Evolutionary conservation across 2,888 invertebrate genomes (phyloP).

Genomic region (Eupithecia abbreviata): DNA sequence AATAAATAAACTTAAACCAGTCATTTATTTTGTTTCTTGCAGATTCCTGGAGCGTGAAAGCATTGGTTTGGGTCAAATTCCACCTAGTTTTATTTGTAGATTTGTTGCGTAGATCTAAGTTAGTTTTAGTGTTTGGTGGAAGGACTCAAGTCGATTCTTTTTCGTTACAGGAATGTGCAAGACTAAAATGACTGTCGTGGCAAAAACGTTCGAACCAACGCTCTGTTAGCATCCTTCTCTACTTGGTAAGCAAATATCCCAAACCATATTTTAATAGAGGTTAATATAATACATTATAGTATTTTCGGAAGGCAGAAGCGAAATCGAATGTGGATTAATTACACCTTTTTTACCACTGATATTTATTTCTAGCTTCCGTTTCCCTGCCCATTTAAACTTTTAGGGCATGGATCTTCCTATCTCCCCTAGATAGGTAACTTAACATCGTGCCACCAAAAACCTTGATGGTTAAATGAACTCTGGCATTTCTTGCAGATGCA

Average conservation of each 20-base stretch:
- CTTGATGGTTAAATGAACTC: not conserved
- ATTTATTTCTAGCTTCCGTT: too few species aligned
- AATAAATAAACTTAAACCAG: conserved; percentile 16
- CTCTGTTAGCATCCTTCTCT: not conserved
- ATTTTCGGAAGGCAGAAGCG: not conserved
- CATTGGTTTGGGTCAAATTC: conserved; percentile 77
- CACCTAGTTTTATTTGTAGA: conserved; percentile 57
- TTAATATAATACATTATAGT: not conserved
- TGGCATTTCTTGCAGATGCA: conserved; percentile 12
- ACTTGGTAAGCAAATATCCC: not conserved
- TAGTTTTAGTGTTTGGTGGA: conserved; percentile 62
- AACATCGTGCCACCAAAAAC: not conserved
- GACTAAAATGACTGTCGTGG: conserved; percentile 20
- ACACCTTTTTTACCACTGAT: too few species aligned
- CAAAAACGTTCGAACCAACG: conserved; percentile 8
- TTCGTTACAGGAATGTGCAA: conserved; percentile 61
- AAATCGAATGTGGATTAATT: not conserved
- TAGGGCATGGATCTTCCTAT: not conserved
- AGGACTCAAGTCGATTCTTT: conserved; percentile 70
- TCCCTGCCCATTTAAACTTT: too few species aligned
- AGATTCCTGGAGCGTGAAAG: conserved; percentile 49
- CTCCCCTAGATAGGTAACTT: not conserved
- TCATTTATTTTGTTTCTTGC: conserved; percentile 11
- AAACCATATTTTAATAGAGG: not conserved
- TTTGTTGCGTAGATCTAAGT: conserved; percentile 24